Evolutionary conservation across 92 coral and sea anemone genomes (phyloP), one percentile per base, ranked within the genome.

Genomic region (Chrysogorgia sp.): DNA sequence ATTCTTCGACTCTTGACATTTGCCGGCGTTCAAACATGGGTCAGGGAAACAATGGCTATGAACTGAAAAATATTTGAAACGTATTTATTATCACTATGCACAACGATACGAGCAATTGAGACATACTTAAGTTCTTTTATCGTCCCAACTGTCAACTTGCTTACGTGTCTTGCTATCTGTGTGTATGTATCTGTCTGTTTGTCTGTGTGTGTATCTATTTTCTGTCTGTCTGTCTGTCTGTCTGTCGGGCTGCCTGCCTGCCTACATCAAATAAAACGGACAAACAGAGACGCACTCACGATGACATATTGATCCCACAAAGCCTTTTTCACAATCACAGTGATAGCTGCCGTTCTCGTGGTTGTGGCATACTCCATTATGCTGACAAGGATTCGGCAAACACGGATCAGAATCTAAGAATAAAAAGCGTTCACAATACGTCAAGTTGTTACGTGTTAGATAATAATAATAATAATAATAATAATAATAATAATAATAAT

Each of bases 11-110:
- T 89, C 92, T 19, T 90, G 87, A 61, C 98, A 93, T 1, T 90
- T 91, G 65, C 92, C 98, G 55, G 82, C 98, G 62, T 93, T 82
- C 48, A 49, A 85, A 34, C 98, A 93, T 10, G 98, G 98, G 57
- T 85, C 91, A 34, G 93, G 98, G 20, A 59, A 12, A 53, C 98
- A 93, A 65, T 87, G 92, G 17, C 97, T 91, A 59, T 47, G 79
- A 43, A 67, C 97, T 92, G 83, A 15, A 66, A 60, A 64, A 56
- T 58, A 34, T 15, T 2, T 23, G 14, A 21, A 4, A 59, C 26
- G 4, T 59, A 59, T 17, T n/a, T n/a, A n/a, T n/a, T n/a, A n/a
- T n/a, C n/a, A n/a, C n/a, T n/a, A n/a, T n/a, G n/a, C n/a, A n/a
- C n/a, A n/a, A n/a, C n/a, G n/a, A n/a, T n/a, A n/a, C n/a, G n/a